Base-by-base conservation (phyloP, 2,797 vertebrate species). In the Scarus forsteni region DNA sequence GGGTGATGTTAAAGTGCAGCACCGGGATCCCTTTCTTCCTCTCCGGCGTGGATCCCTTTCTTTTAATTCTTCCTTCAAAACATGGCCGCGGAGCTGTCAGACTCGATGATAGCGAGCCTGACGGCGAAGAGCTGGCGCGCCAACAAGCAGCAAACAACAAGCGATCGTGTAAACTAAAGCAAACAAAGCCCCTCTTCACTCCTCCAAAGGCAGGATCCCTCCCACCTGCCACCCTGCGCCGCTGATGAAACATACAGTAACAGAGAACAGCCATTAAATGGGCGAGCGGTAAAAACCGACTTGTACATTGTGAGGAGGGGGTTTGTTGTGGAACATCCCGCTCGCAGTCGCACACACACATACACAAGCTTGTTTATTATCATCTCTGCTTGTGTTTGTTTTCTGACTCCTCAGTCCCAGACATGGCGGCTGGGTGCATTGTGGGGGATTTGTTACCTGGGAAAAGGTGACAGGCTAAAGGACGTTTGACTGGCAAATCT, bases 201-300 rank as follows among this genome's bases (percentile, higher is more conserved):
- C 77, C 91, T 88, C 88, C 85, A 90, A 90, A 91, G 88, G 85
- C 88, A 43, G 89, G 85, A 90, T 87, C 84, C 89, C 88, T 91
- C 90, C 91, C 90, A 90, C 89, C 92, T 91, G 90, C 90, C 89
- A 89, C 85, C 85, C 82, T 64, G 75, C 79, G 79, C 87, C 64
- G 77, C 91, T 93, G 93, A 94, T 94, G 94, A 94, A 94, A 94
- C 91, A 91, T 85, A 85, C 85, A 88, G 91, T 89, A 93, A 93
- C 88, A 87, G 79, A 84, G 87, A 89, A 76, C 85, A 92, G 83
- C 91, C 85, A 91, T 89, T 85, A 90, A 91, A 89, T 68, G 87
- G 88, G 88, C 68, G 84, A 86, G 81, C 73, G 36, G 76, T 75
- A 83, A 86, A 81, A 85, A 27, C 27, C 70, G 51, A 78, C 58